Base-by-base conservation (phyloP, 1,140 invertebrate genomes). In the Chironomus tepperi region DNA sequence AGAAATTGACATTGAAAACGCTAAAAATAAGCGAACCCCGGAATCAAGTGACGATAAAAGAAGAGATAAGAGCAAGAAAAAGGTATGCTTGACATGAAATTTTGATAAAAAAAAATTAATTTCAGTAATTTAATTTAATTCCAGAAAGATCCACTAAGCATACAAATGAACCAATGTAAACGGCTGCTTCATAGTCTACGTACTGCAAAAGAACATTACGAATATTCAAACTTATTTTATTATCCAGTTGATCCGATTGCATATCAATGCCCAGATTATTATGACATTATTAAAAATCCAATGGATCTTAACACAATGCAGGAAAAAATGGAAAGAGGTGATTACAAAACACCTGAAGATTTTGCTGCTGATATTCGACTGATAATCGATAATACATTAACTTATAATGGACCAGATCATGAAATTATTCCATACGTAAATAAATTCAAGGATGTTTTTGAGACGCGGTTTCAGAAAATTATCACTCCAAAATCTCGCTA, bases 291-390 rank as follows among this genome's bases (percentile, higher is more conserved):
- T 77, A 92, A 94, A 79, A 89, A 93, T 77, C 90, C 91, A 16
- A 99, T 99, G 98, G 98, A 99, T 85, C 86, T 99, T 82, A 95
- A 94, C 73, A 98, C 97, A 76, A 97, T 99, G 77, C 98, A 98
- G 84, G 98, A 98, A 83, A 88, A 97, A 57, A 85, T 99, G 77
- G 97, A 99, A 83, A 97, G 97, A 12, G 47, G 47, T 15, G 5
- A n/a, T 5, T 57, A 57, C 10, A 57, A 57, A 57, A 57, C 9
- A 15, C 47, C 47, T 12, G 8, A 57, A 57, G 47, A 57, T 0
- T 57, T 57, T 57, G 47, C 7, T 15, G 47, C 47, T 5, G 47
- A 57, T 15, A 57, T 57, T 5, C 47, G 47, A 0, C 15, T 57
- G 47, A 57, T 57, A 5, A 57, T 57, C 15, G n/a, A 57, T 15